Conservation (phyloP, 2,113 vertebrate genomes). For the Charadrius vociferus region DNA sequence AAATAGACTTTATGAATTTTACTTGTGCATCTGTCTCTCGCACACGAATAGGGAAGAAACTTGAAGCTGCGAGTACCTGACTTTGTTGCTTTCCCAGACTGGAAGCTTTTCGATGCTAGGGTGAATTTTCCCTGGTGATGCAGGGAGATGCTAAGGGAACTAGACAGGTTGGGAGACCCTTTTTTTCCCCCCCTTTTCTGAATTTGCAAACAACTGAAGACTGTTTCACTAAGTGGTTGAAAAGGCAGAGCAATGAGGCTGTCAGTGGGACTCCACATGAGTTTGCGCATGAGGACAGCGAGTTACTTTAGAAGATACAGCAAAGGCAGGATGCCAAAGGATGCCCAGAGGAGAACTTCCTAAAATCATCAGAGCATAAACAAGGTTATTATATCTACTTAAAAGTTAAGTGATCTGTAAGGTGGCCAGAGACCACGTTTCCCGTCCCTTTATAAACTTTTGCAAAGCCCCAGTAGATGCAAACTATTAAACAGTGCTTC, state of each 20-base stretch:
- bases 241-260: background rate
- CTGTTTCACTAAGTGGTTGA: background rate
- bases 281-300: background rate
- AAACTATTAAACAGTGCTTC: background rate
- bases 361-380: conserved; percentile 12
- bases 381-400: conserved; percentile 33
- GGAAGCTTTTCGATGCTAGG: background rate
- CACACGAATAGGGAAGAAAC: background rate
- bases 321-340: background rate
- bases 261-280: background rate
- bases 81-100: background rate
- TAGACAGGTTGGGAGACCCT: fast-evolving
- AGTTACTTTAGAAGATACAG: background rate
- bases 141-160: background rate
- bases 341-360: background rate
- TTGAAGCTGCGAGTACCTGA: background rate
- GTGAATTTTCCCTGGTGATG: background rate
- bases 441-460: background rate
- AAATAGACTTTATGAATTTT: background rate
- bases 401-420: conserved; percentile 30
- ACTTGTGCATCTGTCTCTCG: background rate
- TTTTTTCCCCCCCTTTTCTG: fast-evolving
- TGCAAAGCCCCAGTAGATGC: background rate
- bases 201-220: background rate
- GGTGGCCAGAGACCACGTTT: conserved; percentile 3